Percentiles rank a stretch among this genome's conserved stretches.
phyloP scores from a whole-genome alignment of 2,888 invertebrate genomes.

The Mesopsocus fuscifrons region DNA sequence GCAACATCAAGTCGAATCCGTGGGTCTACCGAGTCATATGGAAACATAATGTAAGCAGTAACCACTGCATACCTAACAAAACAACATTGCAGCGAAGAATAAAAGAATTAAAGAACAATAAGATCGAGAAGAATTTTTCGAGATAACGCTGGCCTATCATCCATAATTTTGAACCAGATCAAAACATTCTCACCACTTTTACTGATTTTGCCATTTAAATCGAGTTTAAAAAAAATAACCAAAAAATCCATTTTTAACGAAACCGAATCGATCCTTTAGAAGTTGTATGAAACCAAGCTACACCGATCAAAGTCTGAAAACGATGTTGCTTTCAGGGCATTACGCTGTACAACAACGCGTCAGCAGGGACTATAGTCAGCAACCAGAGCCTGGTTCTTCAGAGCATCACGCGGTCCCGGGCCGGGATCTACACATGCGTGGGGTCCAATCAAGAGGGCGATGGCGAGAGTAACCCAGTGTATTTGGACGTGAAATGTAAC shows the following conservation, averaged over 20 bases:
- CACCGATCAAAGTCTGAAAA: neutral
- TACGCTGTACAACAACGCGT: constrained; percentile 58
- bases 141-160: too few relatives aligned
- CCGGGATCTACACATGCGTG: constrained; percentile 73
- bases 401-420: constrained; percentile 51
- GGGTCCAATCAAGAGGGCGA: constrained; percentile 78
- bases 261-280: too few relatives aligned
- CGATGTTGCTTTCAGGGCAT: constrained; percentile 36
- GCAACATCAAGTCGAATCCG: constrained; percentile 75
- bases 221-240: too few relatives aligned
- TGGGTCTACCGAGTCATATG: constrained; percentile 61
- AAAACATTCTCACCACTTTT: too few relatives aligned
- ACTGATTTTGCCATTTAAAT: too few relatives aligned
- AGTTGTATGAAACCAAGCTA: too few relatives aligned
- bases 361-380: constrained; percentile 64
- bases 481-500: constrained; percentile 75
- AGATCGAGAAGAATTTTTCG: too few relatives aligned
- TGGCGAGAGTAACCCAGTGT: constrained; percentile 68
- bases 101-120: too few relatives aligned
- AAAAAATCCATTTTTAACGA: too few relatives aligned
- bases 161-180: too few relatives aligned
- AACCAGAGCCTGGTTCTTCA: constrained; percentile 82
- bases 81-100: too few relatives aligned
- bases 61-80: too few relatives aligned
- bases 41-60: constrained; percentile 50